Evolutionary conservation across 2,113 vertebrate genomes (phyloP), one percentile per base, ranked within the genome.

Genomic region (Lampris megalopsis): DNA sequence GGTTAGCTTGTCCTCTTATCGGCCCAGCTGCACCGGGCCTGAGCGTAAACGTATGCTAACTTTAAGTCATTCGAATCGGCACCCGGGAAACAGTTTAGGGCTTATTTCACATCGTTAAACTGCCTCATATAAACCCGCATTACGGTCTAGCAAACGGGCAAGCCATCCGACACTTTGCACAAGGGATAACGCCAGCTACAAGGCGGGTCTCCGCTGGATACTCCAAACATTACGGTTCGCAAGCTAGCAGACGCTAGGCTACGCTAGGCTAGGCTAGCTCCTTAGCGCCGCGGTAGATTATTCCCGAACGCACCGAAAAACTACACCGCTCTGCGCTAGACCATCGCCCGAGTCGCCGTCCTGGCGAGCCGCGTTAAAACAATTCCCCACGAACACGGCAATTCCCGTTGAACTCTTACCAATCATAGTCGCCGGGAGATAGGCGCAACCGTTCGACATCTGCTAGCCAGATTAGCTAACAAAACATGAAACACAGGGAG

Each of bases 381-480:
- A 24, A 24, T 24, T 24, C 24, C 24, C 24, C 24, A 24, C 24
- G 0, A 24, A 24, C 24, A 24, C 24, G 24, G 24, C 24, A 3
- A 68, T 3, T 45, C 63, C 69, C 58, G 9, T 2, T 68, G 83
- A 86, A 61, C 4, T 3, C 89, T 89, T 88, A 92, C 91, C 91
- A 62, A 77, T 82, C 78, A 81, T 84, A 86, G 73, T 84, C 72
- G 68, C 88, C 43, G 56, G 77, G 71, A 80, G 79, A 73, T 71
- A 52, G 53, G 37, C 72, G 77, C 57, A 73, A 79, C 67, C 84
- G 63, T 47, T 78, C 78, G 80, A 87, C 78, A 87, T 91, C 87
- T 89, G 83, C 81, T 86, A 86, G 88, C 89, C 59, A 83, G 81
- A 86, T 83, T 86, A 83, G 90, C 91, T 91, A 89, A 92, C 90